phyloP scores from a whole-genome alignment of 2,113 vertebrate species.

The Gallinago undulata region DNA sequence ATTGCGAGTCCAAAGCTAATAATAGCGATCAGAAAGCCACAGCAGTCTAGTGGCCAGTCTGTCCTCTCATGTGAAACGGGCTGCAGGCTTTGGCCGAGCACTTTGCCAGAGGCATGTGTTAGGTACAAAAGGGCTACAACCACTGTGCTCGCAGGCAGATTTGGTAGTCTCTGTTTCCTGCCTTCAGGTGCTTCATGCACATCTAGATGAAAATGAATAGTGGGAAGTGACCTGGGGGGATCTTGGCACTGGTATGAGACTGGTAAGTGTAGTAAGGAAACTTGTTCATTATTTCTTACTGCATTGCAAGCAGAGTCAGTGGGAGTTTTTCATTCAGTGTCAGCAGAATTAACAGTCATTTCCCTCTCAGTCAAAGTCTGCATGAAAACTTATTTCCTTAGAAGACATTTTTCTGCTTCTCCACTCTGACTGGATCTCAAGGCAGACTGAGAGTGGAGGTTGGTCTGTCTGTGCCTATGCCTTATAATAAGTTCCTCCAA shows the following conservation, averaged over 20 bases:
- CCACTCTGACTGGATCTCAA: not conserved
- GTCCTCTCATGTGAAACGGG: rapidly evolving
- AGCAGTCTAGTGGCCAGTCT: not conserved
- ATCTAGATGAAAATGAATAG: not conserved
- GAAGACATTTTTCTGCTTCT: not conserved
- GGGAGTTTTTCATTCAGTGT: not conserved
- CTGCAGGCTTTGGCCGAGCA: not conserved
- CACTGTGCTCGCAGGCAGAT: not conserved
- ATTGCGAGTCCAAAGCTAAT: not conserved
- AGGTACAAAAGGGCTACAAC: not conserved
- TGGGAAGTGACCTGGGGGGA: not conserved
- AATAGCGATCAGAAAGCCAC: not conserved
- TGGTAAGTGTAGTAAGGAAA: not conserved
- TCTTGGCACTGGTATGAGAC: not conserved
- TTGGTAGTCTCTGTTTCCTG: rapidly evolving
- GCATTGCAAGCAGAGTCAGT: not conserved
- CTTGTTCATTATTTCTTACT: not conserved
- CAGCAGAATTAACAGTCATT: not conserved
- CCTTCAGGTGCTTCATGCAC: not conserved
- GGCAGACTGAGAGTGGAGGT: not conserved
- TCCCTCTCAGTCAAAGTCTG: not conserved
- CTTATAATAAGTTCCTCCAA: not conserved
- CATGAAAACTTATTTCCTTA: not conserved
- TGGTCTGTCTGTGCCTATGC: not conserved
- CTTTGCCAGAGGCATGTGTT: not conserved